Percentiles rank a stretch among this genome's conserved stretches.
Conservation (phyloP, 2,888 invertebrate genomes). For the Pegoplata infirma region DNA sequence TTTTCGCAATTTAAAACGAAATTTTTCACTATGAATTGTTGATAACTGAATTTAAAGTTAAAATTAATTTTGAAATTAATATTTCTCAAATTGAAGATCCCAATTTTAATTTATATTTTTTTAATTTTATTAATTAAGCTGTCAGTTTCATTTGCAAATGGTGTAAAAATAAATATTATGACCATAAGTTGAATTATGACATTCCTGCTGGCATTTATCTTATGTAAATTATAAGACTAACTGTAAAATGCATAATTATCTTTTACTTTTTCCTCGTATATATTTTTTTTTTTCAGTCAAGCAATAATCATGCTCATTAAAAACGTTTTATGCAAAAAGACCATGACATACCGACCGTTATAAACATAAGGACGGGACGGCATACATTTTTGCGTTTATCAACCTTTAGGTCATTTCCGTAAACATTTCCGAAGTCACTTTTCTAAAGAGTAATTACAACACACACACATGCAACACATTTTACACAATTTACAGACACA, state of each 20-base stretch:
- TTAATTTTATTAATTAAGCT: too few species aligned
- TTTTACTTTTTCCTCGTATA: not conserved
- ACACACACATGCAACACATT: not conserved
- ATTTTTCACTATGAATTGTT: too few species aligned
- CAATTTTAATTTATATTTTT: too few species aligned
- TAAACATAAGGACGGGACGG: not conserved
- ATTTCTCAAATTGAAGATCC: too few species aligned
- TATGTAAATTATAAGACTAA: not conserved
- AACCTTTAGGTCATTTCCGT: constrained; percentile 62
- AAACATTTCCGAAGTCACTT: constrained; percentile 48
- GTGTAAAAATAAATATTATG: too few species aligned
- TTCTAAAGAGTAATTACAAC: constrained; percentile 54
- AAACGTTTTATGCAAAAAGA: constrained; percentile 2
- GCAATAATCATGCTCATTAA: constrained; percentile 32
- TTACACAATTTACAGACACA: not conserved
- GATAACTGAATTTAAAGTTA: too few species aligned
- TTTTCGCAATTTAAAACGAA: too few species aligned
- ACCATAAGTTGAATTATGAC: too few species aligned
- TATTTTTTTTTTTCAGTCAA: not conserved
- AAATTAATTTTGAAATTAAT: too few species aligned
- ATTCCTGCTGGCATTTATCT: not conserved
- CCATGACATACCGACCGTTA: constrained; percentile 3
- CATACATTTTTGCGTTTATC: constrained; percentile 37
- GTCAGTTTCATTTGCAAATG: too few species aligned
- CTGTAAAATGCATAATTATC: not conserved